These are phyloP conservation scores for Xiphorhynchus erythropygius DNA, from an alignment of 2,797 vertebrate genomes.

Conservation along the genomic window DNA sequence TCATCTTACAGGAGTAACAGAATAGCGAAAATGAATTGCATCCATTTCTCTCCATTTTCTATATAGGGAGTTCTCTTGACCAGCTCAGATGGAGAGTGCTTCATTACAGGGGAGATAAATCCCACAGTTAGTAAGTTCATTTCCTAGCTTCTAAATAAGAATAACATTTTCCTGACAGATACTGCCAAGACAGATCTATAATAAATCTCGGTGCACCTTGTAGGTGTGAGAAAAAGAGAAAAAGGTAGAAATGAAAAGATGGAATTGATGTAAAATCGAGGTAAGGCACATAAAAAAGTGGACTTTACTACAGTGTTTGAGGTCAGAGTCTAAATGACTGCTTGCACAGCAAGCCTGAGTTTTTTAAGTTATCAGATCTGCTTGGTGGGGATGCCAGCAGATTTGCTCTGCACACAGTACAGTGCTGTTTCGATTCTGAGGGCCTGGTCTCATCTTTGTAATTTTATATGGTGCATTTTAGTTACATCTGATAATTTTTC, in stretches of 20 bases:
- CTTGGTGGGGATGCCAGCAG: neutral
- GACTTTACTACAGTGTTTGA: neutral
- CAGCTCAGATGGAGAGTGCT: neutral
- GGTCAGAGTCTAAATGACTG: neutral
- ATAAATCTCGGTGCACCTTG: neutral
- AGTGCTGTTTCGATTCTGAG: accelerated
- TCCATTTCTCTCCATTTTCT: neutral
- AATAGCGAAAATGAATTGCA: neutral
- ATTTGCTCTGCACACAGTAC: neutral
- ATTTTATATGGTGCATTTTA: neutral
- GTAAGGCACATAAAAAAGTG: neutral
- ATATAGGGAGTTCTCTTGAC: neutral
- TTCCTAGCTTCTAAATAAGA: neutral
- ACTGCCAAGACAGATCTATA: neutral
- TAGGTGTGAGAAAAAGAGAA: neutral
- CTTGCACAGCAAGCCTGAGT: neutral
- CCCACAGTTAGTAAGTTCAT: neutral
- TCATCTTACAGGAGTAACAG: neutral
- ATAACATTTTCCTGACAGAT: neutral
- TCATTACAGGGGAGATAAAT: neutral
- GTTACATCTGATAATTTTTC: neutral
- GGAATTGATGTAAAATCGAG: neutral
- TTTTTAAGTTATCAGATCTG: neutral
- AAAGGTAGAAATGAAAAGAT: neutral
- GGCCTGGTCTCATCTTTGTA: neutral